Evolutionary conservation across 2,797 vertebrate species (phyloP).

Genomic region (Sebastes hubbsi): DNA sequence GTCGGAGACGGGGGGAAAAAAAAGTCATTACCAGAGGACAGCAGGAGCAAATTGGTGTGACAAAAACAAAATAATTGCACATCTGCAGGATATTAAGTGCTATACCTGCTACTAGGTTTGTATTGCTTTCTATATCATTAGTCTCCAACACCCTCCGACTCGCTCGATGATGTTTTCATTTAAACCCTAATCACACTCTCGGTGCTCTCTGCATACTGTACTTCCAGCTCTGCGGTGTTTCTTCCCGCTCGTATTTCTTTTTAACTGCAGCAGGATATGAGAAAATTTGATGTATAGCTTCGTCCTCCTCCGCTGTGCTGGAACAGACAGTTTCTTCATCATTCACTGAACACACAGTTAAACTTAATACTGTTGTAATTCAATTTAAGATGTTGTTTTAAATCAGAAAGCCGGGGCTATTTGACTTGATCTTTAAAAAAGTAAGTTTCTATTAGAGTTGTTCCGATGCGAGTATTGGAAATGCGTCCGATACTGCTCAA

Average conservation of each 20-base stretch:
- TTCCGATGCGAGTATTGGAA: too few relatives aligned
- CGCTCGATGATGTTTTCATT: slow-evolving; percentile 58
- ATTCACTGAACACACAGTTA: not conserved
- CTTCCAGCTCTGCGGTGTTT: slow-evolving; percentile 5
- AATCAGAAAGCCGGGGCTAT: not conserved
- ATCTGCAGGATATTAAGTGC: slow-evolving; percentile 58
- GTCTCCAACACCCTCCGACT: slow-evolving; percentile 39
- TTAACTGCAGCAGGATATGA: slow-evolving; percentile 51
- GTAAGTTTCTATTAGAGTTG: too few relatives aligned
- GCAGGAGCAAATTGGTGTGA: slow-evolving; percentile 50
- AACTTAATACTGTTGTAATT: not conserved
- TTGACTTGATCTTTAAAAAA: not conserved
- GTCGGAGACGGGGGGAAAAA: not conserved
- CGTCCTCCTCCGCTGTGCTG: slow-evolving; percentile 3
- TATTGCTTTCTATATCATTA: slow-evolving; percentile 42
- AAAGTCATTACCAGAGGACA: slow-evolving; percentile 42
- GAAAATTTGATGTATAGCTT: slow-evolving; percentile 48
- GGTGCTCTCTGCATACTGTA: not conserved
- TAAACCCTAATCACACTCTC: slow-evolving; percentile 52
- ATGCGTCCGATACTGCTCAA: too few relatives aligned
- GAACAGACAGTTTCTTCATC: slow-evolving; percentile 19
- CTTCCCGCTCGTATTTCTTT: slow-evolving; percentile 26
- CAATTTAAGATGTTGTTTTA: not conserved
- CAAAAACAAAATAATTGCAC: slow-evolving; percentile 49
- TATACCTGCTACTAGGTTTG: slow-evolving; percentile 33